These are phyloP conservation scores for Myotis yumanensis DNA, from an alignment of 2,113 vertebrate species.

Conservation along the genomic window DNA sequence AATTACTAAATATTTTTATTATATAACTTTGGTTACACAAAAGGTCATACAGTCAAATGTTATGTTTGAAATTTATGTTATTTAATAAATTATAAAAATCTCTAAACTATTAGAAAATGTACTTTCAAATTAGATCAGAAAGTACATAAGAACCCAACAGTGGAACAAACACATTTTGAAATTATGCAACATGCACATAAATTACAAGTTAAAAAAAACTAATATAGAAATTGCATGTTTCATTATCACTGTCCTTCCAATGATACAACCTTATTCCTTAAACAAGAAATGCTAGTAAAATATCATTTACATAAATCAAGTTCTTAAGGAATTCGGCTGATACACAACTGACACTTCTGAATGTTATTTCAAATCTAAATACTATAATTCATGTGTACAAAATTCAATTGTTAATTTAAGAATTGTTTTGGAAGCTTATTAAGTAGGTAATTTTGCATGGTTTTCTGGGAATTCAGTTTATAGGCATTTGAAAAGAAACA, in stretches of 20 bases:
- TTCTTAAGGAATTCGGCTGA: conserved; percentile 23
- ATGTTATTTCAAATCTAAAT: conserved; percentile 27
- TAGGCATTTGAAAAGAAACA: background rate
- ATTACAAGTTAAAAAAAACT: background rate
- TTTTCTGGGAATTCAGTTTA: background rate
- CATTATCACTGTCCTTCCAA: background rate
- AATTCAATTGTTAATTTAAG: background rate
- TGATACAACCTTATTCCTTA: background rate
- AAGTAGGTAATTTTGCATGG: background rate
- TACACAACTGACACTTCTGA: background rate
- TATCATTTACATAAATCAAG: background rate
- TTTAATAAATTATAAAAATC: conserved; percentile 41
- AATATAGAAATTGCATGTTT: background rate
- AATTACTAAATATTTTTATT: conserved; percentile 13
- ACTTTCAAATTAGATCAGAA: conserved; percentile 51
- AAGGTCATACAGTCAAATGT: background rate
- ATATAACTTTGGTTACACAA: conserved; percentile 7
- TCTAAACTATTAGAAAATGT: background rate
- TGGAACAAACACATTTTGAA: conserved; percentile 23
- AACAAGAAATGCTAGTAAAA: background rate
- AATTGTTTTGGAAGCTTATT: background rate
- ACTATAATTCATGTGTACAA: background rate
- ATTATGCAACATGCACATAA: background rate
- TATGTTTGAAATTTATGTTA: background rate
- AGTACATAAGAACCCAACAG: background rate